These are phyloP conservation scores for Orchestia grillus DNA, from an alignment of 1,140 invertebrate species.

Conservation along the genomic window DNA sequence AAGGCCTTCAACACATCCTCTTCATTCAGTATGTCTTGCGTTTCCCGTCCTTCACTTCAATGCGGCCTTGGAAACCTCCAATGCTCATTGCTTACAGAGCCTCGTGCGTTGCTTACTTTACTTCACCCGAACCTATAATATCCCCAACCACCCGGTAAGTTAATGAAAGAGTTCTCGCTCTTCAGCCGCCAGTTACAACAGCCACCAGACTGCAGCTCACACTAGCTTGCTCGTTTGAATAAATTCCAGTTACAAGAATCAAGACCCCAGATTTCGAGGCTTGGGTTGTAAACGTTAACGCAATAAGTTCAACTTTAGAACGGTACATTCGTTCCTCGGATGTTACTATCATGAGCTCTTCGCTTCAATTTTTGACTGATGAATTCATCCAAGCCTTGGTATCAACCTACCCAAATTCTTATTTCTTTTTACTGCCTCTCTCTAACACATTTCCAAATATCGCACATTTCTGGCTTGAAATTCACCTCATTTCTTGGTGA, in stretches of 20 bases:
- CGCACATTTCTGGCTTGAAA: background rate
- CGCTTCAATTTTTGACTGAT: too few species aligned
- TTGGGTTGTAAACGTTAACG: background rate
- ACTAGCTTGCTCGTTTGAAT: background rate
- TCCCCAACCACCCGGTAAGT: too few species aligned
- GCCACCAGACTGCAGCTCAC: background rate
- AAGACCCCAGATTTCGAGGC: background rate
- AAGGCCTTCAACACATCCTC: background rate
- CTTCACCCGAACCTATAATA: too few species aligned
- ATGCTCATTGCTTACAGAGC: too few species aligned
- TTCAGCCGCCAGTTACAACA: background rate
- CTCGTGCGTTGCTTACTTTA: background rate
- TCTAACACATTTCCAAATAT: background rate
- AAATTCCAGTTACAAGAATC: background rate
- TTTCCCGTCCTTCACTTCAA: too few species aligned
- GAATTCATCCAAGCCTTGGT: background rate
- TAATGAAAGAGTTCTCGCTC: too few species aligned
- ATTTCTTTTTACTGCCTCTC: background rate
- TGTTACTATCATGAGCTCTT: too few species aligned
- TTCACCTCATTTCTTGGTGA: background rate
- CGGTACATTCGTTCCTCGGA: background rate
- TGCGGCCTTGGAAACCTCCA: too few species aligned
- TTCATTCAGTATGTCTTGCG: background rate
- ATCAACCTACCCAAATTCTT: background rate
- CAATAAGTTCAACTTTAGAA: background rate